Percentiles rank a stretch among this genome's conserved stretches.
Evolutionary conservation across 1,140 invertebrate genomes (phyloP).

Genomic region (Scaptomyza pallida): DNA sequence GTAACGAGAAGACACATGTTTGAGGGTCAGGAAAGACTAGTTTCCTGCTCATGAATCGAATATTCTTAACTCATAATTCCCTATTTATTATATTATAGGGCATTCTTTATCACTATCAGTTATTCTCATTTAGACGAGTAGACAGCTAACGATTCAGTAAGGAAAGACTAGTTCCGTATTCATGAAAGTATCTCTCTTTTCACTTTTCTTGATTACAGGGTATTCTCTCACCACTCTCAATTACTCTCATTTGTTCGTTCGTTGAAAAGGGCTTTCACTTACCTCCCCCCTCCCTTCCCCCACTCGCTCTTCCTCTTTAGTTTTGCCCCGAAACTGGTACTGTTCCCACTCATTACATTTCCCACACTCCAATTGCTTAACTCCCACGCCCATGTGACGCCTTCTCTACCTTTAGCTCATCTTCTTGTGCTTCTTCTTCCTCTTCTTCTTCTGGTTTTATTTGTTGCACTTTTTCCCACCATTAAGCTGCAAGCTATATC

Average conservation of each 20-base stretch:
- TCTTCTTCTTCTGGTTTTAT: too few species aligned
- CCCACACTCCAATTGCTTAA: constrained; percentile 69
- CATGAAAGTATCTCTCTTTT: too few species aligned
- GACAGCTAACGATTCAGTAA: too few species aligned
- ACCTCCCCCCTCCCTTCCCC: neutral
- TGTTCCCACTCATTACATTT: constrained; percentile 69
- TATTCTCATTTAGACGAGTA: too few species aligned
- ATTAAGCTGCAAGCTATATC: constrained; percentile 74
- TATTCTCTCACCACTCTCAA: neutral
- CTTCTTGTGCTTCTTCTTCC: constrained; percentile 27
- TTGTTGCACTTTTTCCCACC: constrained; percentile 69
- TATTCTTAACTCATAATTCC: too few species aligned
- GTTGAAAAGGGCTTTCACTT: constrained; percentile 5
- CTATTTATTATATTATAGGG: too few species aligned
- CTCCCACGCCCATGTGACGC: constrained; percentile 43
- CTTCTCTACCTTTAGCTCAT: constrained; percentile 5
- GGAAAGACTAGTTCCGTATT: too few species aligned
- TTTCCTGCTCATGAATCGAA: too few species aligned
- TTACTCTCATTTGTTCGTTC: neutral
- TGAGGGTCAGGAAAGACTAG: too few species aligned
- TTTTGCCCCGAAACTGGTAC: constrained; percentile 17
- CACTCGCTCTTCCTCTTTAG: too few species aligned
- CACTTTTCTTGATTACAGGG: neutral
- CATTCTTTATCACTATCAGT: too few species aligned
- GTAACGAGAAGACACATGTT: neutral